These are phyloP conservation scores for Drosophila demipolita DNA, from an alignment of 2,888 invertebrate species.

Conservation along the genomic window DNA sequence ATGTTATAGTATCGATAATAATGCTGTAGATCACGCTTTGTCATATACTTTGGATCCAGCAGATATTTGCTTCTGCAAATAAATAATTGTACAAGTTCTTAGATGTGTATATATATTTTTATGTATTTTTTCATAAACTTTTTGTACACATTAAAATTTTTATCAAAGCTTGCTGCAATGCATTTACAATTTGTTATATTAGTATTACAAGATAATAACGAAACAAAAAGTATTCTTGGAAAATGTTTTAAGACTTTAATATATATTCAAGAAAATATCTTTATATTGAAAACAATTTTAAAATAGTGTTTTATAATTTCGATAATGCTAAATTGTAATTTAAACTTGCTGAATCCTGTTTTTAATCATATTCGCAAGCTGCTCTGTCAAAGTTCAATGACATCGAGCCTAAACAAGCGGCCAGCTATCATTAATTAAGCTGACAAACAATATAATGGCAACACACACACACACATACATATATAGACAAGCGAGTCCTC, in stretches of 20 bases:
- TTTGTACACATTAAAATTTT: not conserved
- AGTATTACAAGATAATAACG: not conserved
- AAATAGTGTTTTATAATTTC: not conserved
- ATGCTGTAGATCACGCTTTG: constrained; percentile 82
- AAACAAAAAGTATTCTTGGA: not conserved
- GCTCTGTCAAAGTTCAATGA: constrained; percentile 50
- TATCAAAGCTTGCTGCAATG: not conserved
- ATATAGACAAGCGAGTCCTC: constrained; percentile 10
- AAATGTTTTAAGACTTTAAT: not conserved
- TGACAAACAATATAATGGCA: constrained; percentile 57
- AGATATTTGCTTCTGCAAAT: constrained; percentile 79
- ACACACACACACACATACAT: not conserved
- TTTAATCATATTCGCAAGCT: not conserved
- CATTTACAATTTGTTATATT: not conserved
- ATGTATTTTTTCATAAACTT: not conserved
- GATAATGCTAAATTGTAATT: not conserved
- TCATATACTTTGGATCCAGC: constrained; percentile 83
- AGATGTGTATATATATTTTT: not conserved
- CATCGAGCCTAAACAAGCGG: constrained; percentile 33
- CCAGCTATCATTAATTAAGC: constrained; percentile 66
- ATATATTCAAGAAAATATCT: not conserved
- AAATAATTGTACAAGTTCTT: not conserved
- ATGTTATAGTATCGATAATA: constrained; percentile 83
- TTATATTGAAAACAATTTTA: not conserved
- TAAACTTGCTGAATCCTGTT: not conserved